Evolutionary conservation across 2,888 invertebrate species (phyloP), one percentile per base, ranked within the genome.

Genomic region (Saturnia japonica): DNA sequence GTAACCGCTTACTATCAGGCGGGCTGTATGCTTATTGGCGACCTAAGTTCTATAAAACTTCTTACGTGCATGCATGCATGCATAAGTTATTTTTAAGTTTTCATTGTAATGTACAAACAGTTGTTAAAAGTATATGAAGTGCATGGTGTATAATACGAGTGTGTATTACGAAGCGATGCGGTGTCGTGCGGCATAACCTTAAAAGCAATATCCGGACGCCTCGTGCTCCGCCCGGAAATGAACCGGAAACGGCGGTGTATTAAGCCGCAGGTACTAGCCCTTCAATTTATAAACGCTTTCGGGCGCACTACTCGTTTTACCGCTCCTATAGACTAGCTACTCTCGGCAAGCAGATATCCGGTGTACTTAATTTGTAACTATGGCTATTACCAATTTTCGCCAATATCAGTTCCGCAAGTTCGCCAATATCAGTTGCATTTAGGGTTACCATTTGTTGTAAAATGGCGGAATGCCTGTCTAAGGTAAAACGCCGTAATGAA

Each of bases 211-310:
- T 94, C 94, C 94, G 94, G 93, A 8, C 88, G 87, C 88, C 89
- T 92, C 91, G 92, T 93, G 93, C 91, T 91, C 89, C 90, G 90
- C 80, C 91, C 91, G 94, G 94, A 94, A 94, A 94, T 94, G 94
- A 94, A 94, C 91, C 94, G 94, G 94, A 94, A 94, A 94, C 94
- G 88, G 93, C 87, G 94, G 94, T 91, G 94, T 94, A 94, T 94
- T 94, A 94, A 94, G 94, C 94, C 90, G 90, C 94, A 94, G 94
- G 94, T 94, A 94, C 89, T 88, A 89, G 91, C 91, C 93, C 93
- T 94, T 93, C 93, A 93, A 94, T 94, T 94, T 93, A 94, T 92
- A 94, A 94, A 91, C 89, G 92, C 93, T 88, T 85, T 91, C 88
- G 89, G 89, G 87, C 81, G 85, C 87, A 85, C 87, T 88, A 84